Evolutionary conservation across 2,113 vertebrate genomes (phyloP).

Genomic region (Cottus gobio): DNA sequence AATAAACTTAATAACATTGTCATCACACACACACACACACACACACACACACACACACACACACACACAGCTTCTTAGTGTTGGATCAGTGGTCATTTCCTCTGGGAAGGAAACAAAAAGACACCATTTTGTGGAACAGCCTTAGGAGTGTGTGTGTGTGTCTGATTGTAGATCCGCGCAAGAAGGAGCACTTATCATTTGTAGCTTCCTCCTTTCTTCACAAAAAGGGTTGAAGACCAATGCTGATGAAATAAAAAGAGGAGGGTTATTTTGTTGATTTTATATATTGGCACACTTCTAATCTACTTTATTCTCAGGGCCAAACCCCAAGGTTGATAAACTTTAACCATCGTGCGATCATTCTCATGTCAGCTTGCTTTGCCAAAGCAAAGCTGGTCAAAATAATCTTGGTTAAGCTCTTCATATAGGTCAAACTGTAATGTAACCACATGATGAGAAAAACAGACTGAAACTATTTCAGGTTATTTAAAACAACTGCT

Average conservation of each 20-base stretch:
- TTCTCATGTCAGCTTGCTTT: not conserved
- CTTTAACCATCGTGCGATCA: not conserved
- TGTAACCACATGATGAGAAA: slow-evolving; percentile 22
- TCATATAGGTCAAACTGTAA: not conserved
- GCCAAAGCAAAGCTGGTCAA: not conserved
- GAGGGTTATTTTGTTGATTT: not conserved
- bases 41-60: not conserved
- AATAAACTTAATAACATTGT: too few relatives aligned
- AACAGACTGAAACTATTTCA: slow-evolving; percentile 7
- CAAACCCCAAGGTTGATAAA: not conserved
- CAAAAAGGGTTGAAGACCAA: not conserved
- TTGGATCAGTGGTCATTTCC: not conserved
- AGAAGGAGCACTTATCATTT: not conserved
- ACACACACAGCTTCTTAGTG: not conserved
- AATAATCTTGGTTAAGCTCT: not conserved
- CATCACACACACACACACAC: not conserved
- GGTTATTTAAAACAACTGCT: slow-evolving; percentile 33
- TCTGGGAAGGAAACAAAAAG: not conserved
- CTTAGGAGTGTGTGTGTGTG: not conserved
- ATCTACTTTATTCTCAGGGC: not conserved
- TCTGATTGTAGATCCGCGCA: not conserved
- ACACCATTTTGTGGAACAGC: not conserved
- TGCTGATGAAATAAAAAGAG: not conserved
- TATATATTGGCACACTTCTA: not conserved
- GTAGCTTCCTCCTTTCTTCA: not conserved